Evolutionary conservation across 2,113 vertebrate genomes (phyloP).

Genomic region (Labeo catla): DNA sequence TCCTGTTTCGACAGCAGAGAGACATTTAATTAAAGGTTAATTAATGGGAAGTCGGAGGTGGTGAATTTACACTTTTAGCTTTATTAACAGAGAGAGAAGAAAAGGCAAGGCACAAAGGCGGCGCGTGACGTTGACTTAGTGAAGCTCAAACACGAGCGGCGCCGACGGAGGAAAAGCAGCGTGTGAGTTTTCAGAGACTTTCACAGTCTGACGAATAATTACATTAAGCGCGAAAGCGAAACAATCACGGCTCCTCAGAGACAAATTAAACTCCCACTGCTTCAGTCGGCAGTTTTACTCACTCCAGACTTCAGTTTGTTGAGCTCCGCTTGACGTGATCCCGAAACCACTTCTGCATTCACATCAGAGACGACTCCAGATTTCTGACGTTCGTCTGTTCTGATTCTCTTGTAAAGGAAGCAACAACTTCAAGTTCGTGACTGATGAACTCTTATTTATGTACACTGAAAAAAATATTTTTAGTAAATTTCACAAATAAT

Average conservation of each 20-base stretch:
- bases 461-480: too few species aligned
- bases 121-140: background rate
- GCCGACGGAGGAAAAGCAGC: background rate
- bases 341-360: background rate
- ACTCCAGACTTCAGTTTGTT: background rate
- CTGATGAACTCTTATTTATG: too few species aligned
- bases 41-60: background rate
- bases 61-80: background rate
- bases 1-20: background rate
- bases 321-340: too few species aligned
- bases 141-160: background rate
- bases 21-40: conserved; percentile 26
- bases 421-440: too few species aligned
- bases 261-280: conserved; percentile 21
- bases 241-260: conserved; percentile 22
- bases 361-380: background rate
- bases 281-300: background rate
- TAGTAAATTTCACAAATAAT: too few species aligned
- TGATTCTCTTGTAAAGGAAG: too few species aligned
- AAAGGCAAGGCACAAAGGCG: background rate
- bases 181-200: background rate
- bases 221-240: conserved; percentile 8
- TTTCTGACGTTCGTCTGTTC: too few species aligned
- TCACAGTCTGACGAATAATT: conserved; percentile 24
- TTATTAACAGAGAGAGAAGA: background rate